Evolutionary conservation across 2,113 vertebrate genomes (phyloP).

Genomic region (Carettochelys insculpta): DNA sequence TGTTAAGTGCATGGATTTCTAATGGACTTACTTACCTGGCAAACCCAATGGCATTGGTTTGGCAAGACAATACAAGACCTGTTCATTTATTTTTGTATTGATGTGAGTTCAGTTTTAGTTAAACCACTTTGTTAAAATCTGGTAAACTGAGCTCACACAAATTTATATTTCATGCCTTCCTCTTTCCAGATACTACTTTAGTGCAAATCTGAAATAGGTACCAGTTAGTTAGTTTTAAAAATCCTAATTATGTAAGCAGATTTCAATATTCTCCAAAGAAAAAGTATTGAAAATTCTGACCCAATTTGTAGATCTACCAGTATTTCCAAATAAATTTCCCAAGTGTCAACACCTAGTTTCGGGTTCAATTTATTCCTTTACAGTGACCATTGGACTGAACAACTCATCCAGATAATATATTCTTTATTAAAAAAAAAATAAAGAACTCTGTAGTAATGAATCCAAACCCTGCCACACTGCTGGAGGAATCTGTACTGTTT

Average conservation of each 20-base stretch:
- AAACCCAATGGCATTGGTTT: neutral
- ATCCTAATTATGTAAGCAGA: neutral
- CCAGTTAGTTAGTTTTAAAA: neutral
- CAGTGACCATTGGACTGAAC: neutral
- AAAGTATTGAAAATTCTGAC: accelerated
- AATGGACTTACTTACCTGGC: neutral
- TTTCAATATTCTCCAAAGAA: neutral
- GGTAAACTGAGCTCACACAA: neutral
- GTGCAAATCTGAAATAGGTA: neutral
- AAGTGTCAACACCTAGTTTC: neutral
- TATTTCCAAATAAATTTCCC: neutral
- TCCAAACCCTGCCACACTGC: neutral
- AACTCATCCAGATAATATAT: neutral
- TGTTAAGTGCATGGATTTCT: neutral
- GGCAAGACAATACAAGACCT: slow-evolving; percentile 4
- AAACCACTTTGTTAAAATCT: neutral
- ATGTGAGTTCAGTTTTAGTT: slow-evolving; percentile 17
- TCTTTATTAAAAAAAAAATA: neutral
- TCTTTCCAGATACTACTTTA: neutral
- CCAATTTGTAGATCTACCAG: neutral
- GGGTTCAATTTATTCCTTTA: neutral
- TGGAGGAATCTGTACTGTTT: neutral
- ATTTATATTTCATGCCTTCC: neutral
- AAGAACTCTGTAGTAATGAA: neutral
- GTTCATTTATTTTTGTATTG: neutral